A percentile compares a stretch with the other conserved stretches of the same genome.
Evolutionary conservation across 1,140 invertebrate species (phyloP).

Genomic region (Ceratina australensis): DNA sequence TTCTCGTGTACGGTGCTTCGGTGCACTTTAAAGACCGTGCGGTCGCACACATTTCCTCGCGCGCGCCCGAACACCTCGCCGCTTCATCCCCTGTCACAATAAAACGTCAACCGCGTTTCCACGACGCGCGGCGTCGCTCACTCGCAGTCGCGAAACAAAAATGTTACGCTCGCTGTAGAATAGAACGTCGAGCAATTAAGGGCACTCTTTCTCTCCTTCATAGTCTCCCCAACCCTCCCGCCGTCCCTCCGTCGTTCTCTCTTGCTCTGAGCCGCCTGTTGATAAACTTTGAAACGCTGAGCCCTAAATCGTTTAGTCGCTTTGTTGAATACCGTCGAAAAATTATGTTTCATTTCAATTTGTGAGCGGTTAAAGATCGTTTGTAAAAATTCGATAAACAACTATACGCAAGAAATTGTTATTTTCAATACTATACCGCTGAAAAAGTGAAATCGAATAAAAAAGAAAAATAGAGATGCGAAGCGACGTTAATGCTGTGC

Average conservation of each 20-base stretch:
- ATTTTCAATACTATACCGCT: not conserved
- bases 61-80: slow-evolving; percentile 30
- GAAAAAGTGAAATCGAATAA: slow-evolving; percentile 7
- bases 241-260: too few relatives aligned
- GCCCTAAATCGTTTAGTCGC: not conserved
- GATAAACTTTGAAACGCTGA: slow-evolving; percentile 31
- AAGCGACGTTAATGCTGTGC: not conserved
- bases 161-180: slow-evolving; percentile 18
- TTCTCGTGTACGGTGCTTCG: slow-evolving; percentile 41
- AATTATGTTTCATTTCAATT: too few relatives aligned
- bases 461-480: slow-evolving; percentile 19
- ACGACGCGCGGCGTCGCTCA: slow-evolving; percentile 30
- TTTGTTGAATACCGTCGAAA: too few relatives aligned
- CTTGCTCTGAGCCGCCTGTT: slow-evolving; percentile 8
- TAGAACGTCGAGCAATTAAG: slow-evolving; percentile 33
- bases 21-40: slow-evolving; percentile 48
- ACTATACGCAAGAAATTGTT: too few relatives aligned
- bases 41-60: slow-evolving; percentile 29
- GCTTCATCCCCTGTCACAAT: slow-evolving; percentile 38
- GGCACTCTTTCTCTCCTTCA: not conserved
- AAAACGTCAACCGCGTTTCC: slow-evolving; percentile 41
- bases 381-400: too few relatives aligned
- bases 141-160: slow-evolving; percentile 30
- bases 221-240: too few relatives aligned
- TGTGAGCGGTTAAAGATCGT: too few relatives aligned